Evolutionary conservation across 2,888 invertebrate species (phyloP), one percentile per base, ranked within the genome.

Genomic region (Enchytraeus crypticus): DNA sequence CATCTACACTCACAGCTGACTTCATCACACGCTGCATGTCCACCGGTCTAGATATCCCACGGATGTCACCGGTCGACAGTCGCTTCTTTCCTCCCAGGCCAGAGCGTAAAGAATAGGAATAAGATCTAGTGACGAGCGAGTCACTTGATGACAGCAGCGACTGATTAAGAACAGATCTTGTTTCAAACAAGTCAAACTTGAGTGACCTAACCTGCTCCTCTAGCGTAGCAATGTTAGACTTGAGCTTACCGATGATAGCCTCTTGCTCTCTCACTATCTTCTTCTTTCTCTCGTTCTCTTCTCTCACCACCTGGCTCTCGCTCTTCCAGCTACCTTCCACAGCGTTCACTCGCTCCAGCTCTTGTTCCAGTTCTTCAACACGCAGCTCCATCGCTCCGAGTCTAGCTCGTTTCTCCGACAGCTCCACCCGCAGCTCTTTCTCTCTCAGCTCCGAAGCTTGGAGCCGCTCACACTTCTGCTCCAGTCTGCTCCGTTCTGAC

Each of bases 211-310:
- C 60, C 45, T 67, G 65, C 1, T 59, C 51, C 53, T 71, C 66
- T 57, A 69, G 56, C 47, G 56, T 51, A 2, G 53, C 34, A n/a
- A 65, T 59, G 43, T 62, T 66, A 5, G 66, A 67, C 61, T 74
- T 83, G n/a, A 81, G 72, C 38, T 14, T 38, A 14, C 18, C 38
- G 8, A 38, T 38, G 18, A 67, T 63, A 47, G 59, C 43, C 61
- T 70, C 66, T 51, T 67, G 60, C 46, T 65, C 59, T 26, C 70
- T 65, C 65, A 85, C 83, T 1, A 82, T 81, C 63, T 84, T 81
- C 53, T 87, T 82, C 46, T 81, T 81, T 30, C 81, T 79, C 11
- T 84, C 78, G 70, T 84, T 84, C 5, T 80, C 80, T 67, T 82
- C 82, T 54, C 60, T 59, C 26, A 60, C 54, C 5, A 65, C 14